A percentile compares a stretch with the other conserved stretches of the same genome.
Evolutionary conservation across 2,113 vertebrate genomes (phyloP).

Genomic region (Hippocampus barbouri): DNA sequence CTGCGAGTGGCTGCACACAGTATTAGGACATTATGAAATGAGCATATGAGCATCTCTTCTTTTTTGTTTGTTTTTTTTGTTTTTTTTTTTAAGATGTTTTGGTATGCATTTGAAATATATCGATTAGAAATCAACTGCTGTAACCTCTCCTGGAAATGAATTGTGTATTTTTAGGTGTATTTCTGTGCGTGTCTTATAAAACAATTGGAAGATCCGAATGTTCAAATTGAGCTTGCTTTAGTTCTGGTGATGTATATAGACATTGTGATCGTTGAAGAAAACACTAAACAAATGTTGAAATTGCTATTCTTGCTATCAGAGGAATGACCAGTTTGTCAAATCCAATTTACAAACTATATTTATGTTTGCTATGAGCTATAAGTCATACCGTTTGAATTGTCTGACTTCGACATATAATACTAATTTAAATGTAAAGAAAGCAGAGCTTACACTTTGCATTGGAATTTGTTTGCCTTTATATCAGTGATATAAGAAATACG

Average conservation of each 20-base stretch:
- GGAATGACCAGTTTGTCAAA: slow-evolving; percentile 63
- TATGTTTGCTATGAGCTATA: slow-evolving; percentile 71
- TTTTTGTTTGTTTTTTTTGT: slow-evolving; percentile 60
- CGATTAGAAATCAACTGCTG: slow-evolving; percentile 65
- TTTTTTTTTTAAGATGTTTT: slow-evolving; percentile 73
- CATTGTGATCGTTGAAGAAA: slow-evolving; percentile 72
- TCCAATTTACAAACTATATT: slow-evolving; percentile 66
- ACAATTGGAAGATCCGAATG: slow-evolving; percentile 70
- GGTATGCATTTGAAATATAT: slow-evolving; percentile 77
- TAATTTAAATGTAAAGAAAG: slow-evolving; percentile 70
- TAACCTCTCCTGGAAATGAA: slow-evolving; percentile 61
- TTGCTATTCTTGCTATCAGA: slow-evolving; percentile 69
- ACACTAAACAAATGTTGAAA: slow-evolving; percentile 58
- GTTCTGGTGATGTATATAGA: slow-evolving; percentile 73
- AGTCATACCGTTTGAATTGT: slow-evolving; percentile 67
- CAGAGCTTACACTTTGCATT: slow-evolving; percentile 69
- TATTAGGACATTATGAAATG: slow-evolving; percentile 68
- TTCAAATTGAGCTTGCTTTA: slow-evolving; percentile 74
- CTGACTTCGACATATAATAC: slow-evolving; percentile 61
- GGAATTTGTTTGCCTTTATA: slow-evolving; percentile 74
- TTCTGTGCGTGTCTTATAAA: slow-evolving; percentile 70
- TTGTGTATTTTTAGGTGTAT: slow-evolving; percentile 73
- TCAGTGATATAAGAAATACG: slow-evolving; percentile 73
- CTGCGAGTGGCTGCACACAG: slow-evolving; percentile 59
- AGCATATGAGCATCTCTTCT: slow-evolving; percentile 57